Evolutionary conservation across 2,113 vertebrate genomes (phyloP), one percentile per base, ranked within the genome.

Genomic region (Platysternon megacephalum): DNA sequence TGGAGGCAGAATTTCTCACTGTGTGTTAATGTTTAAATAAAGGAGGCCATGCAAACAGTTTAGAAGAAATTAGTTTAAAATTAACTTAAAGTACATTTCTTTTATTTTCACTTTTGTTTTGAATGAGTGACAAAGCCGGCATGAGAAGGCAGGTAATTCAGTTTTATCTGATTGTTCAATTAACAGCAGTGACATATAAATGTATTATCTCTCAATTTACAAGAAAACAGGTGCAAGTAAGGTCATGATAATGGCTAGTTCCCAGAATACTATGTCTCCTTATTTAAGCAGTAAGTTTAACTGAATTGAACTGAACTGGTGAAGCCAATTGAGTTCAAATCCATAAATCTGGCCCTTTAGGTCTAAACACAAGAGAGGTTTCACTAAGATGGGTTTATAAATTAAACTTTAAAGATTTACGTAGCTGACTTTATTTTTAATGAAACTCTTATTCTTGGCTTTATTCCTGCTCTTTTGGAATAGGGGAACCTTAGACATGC

Each of bases 51-150:
- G 7, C 16, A 39, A 72, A 82, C 91, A 28, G 22, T 46, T 78
- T 46, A 83, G 49, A 91, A 90, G 92, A 29, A 24, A 74, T 94
- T 88, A 86, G 58, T 65, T 14, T 81, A 81, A 22, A 19, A 3
- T 68, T 90, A 58, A 93, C 6, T 94, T 28, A 13, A 32, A 76
- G 76, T n/a, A 3, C 11, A 76, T 11, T 87, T 35, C 6, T 11
- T 4, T 13, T 1, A 0, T 48, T 39, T 90, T 94, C 51, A 39
- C 65, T 91, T 95, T 86, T 96, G 26, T 32, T 95, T 89, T 82
- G 51, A 65, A 51, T 39, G 93, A 94, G 53, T 82, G 46, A n/a
- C 48, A 82, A 78, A 92, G 76, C 39, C 51, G 39, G 4, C 19
- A 56, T 12, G 0, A 6, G 94, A 94, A 3, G 8, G 2, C 51